A percentile compares a stretch with the other conserved stretches of the same genome.
Evolutionary conservation across 2,113 vertebrate species (phyloP).

Genomic region (Myrmophylax atrothorax): DNA sequence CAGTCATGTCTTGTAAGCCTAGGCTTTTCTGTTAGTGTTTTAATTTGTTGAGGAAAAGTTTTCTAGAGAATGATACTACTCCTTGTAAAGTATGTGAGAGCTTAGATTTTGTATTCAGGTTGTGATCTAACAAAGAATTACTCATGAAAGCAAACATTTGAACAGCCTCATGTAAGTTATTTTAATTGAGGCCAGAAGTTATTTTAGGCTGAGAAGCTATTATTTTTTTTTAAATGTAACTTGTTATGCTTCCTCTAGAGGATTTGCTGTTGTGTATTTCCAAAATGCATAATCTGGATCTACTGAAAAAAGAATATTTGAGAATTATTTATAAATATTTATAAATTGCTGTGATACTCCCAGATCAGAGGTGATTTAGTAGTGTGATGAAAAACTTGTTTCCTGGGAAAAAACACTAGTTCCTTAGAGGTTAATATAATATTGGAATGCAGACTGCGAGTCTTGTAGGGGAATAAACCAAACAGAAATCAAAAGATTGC

Average conservation of each 20-base stretch:
- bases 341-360: neutral
- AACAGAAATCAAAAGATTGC: neutral
- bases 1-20: neutral
- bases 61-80: neutral
- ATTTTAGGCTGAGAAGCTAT: neutral
- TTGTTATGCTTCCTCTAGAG: neutral
- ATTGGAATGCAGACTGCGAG: neutral
- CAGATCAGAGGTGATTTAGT: neutral
- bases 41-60: neutral
- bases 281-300: neutral
- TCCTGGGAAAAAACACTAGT: neutral
- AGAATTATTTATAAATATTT: conserved; percentile 14
- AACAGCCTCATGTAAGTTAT: neutral
- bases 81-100: neutral
- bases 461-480: neutral
- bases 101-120: neutral
- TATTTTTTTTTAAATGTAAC: neutral
- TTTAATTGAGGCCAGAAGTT: neutral
- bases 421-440: neutral
- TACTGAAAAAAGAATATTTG: neutral
- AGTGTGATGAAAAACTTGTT: neutral
- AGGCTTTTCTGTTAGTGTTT: neutral
- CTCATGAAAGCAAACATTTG: neutral
- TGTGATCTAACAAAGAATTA: neutral
- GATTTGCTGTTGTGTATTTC: neutral